These are phyloP conservation scores for Zoanthus sansibaricus DNA, from an alignment of 92 coral and sea anemone genomes.

Conservation along the genomic window DNA sequence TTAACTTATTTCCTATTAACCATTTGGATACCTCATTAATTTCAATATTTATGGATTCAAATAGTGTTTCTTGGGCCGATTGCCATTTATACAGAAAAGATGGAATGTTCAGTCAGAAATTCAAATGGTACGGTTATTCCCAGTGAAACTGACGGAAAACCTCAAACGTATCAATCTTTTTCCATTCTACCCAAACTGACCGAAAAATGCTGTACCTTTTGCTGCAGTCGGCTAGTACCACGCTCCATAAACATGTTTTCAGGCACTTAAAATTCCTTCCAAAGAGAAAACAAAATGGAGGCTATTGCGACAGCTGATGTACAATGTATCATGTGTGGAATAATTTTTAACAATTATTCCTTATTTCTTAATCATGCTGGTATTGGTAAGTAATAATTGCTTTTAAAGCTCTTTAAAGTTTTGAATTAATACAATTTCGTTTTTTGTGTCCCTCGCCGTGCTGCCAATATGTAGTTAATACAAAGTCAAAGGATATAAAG, in stretches of 20 bases:
- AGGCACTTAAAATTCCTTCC: conserved; percentile 8
- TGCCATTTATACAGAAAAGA: conserved; percentile 13
- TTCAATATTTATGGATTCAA: too few relatives aligned
- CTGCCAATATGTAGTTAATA: too few relatives aligned
- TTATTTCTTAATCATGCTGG: too few relatives aligned
- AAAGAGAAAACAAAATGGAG: conserved; percentile 38
- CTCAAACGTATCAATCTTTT: conserved; percentile 42
- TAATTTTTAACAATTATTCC: too few relatives aligned
- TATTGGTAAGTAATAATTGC: too few relatives aligned
- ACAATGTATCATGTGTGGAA: too few relatives aligned
- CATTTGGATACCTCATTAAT: too few relatives aligned
- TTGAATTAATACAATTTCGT: too few relatives aligned
- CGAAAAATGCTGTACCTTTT: conserved; percentile 52
- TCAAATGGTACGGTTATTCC: conserved; percentile 17
- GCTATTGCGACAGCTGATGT: background rate
- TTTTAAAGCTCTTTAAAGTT: too few relatives aligned
- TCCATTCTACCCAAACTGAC: conserved; percentile 43
- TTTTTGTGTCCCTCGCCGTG: too few relatives aligned
- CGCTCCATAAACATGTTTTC: conserved; percentile 14
- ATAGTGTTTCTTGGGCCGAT: background rate
- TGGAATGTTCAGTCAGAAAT: conserved; percentile 6
- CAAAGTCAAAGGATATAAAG: too few relatives aligned
- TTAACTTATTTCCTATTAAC: too few relatives aligned
- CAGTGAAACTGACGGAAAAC: conserved; percentile 24
- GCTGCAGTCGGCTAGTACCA: conserved; percentile 39